Percentiles rank a stretch among this genome's conserved stretches.
These are phyloP conservation scores for Romanogobio albipinnatus DNA, from an alignment of 2,113 vertebrate species.

Conservation along the genomic window DNA sequence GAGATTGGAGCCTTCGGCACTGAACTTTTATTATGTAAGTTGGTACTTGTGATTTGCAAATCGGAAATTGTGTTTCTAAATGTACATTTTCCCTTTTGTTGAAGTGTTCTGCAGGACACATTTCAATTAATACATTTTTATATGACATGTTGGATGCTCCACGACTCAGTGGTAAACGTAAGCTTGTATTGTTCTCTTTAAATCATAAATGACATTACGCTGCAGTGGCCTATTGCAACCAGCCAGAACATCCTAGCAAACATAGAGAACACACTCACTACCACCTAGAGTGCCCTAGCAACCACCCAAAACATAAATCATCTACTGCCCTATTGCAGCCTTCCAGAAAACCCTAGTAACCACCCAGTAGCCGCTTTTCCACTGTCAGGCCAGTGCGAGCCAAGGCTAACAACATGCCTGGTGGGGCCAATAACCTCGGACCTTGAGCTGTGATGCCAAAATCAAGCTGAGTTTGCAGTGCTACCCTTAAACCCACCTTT, in stretches of 20 bases:
- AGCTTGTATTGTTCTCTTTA: neutral
- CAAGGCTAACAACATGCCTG: no score
- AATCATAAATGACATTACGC: neutral
- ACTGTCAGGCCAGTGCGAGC: neutral
- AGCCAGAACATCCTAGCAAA: neutral
- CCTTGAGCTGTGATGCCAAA: no score
- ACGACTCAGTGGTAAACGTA: neutral
- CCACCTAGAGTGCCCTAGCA: neutral
- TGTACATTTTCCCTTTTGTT: neutral
- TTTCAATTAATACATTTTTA: neutral
- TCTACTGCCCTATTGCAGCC: no score
- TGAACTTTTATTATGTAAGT: slow-evolving; percentile 30
- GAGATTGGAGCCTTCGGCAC: slow-evolving; percentile 17
- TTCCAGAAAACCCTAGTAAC: neutral
- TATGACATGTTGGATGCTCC: neutral
- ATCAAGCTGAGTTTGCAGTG: no score
- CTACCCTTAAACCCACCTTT: no score
- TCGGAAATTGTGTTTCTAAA: neutral
- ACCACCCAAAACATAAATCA: neutral
- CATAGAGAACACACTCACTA: neutral
- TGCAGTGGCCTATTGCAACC: neutral
- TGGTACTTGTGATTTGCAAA: neutral
- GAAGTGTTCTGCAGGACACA: neutral
- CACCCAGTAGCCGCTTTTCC: neutral
- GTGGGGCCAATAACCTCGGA: no score